A percentile compares a stretch with the other conserved stretches of the same genome.
Evolutionary conservation across 2,888 invertebrate genomes (phyloP).

Genomic region (Troides aeacus): DNA sequence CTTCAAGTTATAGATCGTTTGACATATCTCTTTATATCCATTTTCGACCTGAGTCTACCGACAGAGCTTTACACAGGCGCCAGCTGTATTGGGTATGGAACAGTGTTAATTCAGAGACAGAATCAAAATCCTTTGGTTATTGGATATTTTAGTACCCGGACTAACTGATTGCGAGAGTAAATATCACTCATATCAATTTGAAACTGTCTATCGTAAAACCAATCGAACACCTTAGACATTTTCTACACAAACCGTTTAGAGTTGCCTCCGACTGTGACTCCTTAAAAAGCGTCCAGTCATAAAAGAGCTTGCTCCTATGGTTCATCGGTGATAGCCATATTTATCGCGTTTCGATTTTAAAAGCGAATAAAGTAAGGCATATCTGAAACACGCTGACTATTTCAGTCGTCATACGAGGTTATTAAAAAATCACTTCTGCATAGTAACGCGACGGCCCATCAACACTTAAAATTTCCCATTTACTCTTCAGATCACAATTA

Average conservation of each 20-base stretch:
- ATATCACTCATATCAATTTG: conserved; percentile 36
- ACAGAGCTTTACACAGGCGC: conserved; percentile 36
- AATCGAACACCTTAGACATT: conserved; percentile 39
- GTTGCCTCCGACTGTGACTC: conserved; percentile 37
- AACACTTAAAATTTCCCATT: background rate
- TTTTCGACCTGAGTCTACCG: conserved; percentile 32
- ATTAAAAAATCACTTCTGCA: background rate
- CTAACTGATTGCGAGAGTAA: conserved; percentile 28
- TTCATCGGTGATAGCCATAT: conserved; percentile 38
- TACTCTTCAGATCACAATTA: background rate
- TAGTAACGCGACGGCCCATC: background rate
- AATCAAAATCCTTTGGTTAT: conserved; percentile 24
- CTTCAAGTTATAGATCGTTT: conserved; percentile 26
- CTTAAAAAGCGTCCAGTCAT: conserved; percentile 37
- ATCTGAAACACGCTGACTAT: background rate
- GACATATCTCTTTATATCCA: conserved; percentile 31
- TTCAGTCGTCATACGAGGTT: background rate
- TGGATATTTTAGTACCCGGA: conserved; percentile 32
- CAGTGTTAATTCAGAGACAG: conserved; percentile 31
- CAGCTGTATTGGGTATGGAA: conserved; percentile 33
- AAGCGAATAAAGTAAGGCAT: background rate
- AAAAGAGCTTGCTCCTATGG: conserved; percentile 38
- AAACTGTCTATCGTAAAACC: conserved; percentile 35
- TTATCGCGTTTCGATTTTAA: background rate
- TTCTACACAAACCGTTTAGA: conserved; percentile 33